Base-by-base conservation (phyloP, 2,113 vertebrate species). In the Mirza zaza region DNA sequence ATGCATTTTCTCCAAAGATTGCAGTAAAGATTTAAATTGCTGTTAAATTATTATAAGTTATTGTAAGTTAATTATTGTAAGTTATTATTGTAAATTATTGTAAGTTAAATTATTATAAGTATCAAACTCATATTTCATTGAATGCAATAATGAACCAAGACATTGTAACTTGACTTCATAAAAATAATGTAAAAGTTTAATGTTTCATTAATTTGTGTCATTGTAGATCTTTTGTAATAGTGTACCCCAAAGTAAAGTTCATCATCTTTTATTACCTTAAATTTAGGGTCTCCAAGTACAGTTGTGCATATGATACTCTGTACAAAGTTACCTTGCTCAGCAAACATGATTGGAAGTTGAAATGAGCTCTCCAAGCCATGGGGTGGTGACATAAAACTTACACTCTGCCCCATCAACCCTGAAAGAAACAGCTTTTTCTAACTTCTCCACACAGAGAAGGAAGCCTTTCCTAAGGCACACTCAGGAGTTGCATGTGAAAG, bases 61-160 rank as follows among this genome's bases (percentile, higher is more conserved):
- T n/a, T n/a, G n/a, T n/a, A n/a, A n/a, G n/a, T n/a, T n/a, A n/a
- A n/a, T n/a, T n/a, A n/a, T n/a, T n/a, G n/a, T n/a, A n/a, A n/a
- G n/a, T n/a, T n/a, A n/a, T n/a, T n/a, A n/a, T n/a, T n/a, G n/a
- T n/a, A n/a, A n/a, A n/a, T n/a, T n/a, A n/a, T n/a, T n/a, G n/a
- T n/a, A n/a, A n/a, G n/a, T n/a, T n/a, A n/a, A n/a, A n/a, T n/a
- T n/a, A 76, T 93, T 94, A 65, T 76, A 93, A 95, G 94, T 82
- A 55, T 20, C 79, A 93, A 29, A 75, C 71, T 88, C 67, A 79
- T 77, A 91, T 96, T 93, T 95, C 71, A 93, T 23, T 77, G 20
- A 88, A 25, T 70, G 18, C 11, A 96, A 93, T 12, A 65, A 52
- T 48, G 6, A 94, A 34, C 63, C 65, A 82, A 70, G 39, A 39